Evolutionary conservation across 1,140 invertebrate species (phyloP).

Genomic region (Trichonephila inaurata): DNA sequence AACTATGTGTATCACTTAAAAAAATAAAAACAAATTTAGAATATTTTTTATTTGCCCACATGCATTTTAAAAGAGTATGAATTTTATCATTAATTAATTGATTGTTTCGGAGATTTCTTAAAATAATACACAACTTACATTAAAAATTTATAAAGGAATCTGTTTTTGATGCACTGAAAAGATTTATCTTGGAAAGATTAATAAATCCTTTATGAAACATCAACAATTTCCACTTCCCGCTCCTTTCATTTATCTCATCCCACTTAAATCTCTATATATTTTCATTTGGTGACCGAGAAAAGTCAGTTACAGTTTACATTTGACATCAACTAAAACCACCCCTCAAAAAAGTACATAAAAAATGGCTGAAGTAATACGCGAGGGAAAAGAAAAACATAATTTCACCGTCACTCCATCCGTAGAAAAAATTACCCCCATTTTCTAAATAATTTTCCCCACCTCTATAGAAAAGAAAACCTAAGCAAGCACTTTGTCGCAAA

Average conservation of each 20-base stretch:
- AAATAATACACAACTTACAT: no score
- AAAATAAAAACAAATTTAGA: no score
- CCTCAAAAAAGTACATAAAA: neutral
- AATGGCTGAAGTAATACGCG: neutral
- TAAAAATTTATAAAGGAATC: no score
- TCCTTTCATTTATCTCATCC: neutral
- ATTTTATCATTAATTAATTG: no score
- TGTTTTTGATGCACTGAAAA: no score
- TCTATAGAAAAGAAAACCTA: conserved; percentile 8
- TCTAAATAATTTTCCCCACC: conserved; percentile 25
- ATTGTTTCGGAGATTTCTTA: no score
- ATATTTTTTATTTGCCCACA: no score
- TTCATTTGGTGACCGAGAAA: neutral
- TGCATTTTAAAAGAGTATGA: no score
- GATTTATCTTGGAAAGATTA: no score
- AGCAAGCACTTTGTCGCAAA: conserved; percentile 73
- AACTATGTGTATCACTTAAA: no score
- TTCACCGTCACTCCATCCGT: neutral
- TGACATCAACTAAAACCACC: neutral
- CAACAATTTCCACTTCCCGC: no score
- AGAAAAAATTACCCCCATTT: conserved; percentile 59
- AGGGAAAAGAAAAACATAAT: conserved; percentile 39
- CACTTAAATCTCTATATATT: neutral
- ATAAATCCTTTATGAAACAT: no score
- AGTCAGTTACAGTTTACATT: neutral